Evolutionary conservation across 2,888 invertebrate genomes (phyloP).

Genomic region (Cantharis rustica): DNA sequence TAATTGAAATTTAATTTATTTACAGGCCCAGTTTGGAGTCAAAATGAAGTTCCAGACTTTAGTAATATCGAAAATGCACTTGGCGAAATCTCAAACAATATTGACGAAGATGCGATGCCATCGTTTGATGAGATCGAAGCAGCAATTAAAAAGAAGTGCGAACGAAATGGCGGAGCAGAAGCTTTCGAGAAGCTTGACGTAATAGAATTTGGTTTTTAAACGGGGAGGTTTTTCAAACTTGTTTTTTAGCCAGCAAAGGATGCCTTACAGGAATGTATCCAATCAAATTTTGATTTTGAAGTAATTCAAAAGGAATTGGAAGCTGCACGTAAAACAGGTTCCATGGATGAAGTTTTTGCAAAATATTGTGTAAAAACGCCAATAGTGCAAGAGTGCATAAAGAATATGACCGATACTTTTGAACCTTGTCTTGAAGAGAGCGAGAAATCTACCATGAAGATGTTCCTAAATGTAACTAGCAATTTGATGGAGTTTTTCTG

Average conservation of each 20-base stretch:
- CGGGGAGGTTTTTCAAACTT: neutral
- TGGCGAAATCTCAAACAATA: neutral
- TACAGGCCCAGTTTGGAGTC: neutral
- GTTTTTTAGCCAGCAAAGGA: conserved; percentile 55
- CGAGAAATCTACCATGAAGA: conserved; percentile 66
- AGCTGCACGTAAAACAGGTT: conserved; percentile 65
- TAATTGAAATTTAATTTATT: neutral
- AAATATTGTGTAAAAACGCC: conserved; percentile 73
- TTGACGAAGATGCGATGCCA: neutral
- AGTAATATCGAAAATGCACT: neutral
- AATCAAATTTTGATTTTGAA: conserved; percentile 63
- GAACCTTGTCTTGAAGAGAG: conserved; percentile 67
- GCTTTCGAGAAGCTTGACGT: neutral
- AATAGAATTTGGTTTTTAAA: neutral
- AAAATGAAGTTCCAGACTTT: neutral
- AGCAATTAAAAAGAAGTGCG: neutral
- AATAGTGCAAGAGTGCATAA: conserved; percentile 65
- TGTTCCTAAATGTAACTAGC: conserved; percentile 69
- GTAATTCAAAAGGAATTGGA: conserved; percentile 69
- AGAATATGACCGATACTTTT: conserved; percentile 60
- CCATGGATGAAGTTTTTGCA: conserved; percentile 55
- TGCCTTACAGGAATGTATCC: conserved; percentile 61
- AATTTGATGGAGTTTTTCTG: conserved; percentile 76
- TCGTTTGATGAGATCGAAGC: neutral
- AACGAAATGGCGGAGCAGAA: neutral